A percentile compares a stretch with the other conserved stretches of the same genome.
Conservation (phyloP, 2,113 vertebrate species). For the Cyprinodon tularosa region DNA sequence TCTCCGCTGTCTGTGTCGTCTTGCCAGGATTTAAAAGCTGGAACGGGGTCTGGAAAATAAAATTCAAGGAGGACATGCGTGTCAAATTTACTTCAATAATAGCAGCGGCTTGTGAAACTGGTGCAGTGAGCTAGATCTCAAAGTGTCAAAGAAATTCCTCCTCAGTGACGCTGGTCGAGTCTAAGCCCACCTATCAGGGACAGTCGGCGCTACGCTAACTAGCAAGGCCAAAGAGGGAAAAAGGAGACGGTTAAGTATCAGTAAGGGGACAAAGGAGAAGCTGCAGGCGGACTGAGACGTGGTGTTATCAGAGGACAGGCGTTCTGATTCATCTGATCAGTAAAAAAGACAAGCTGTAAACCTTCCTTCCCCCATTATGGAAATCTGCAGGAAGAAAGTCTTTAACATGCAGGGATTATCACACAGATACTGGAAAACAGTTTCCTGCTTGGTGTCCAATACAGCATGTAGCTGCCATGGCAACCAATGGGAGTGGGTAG, state of each 20-base stretch:
- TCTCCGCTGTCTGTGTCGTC: conserved; percentile 92
- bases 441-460: not conserved
- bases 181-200: conserved; percentile 4
- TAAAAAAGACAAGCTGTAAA: not conserved
- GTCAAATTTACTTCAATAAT: not conserved
- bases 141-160: not conserved
- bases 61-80: conserved; percentile 33
- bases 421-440: not conserved
- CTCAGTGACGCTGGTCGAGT: conserved; percentile 9
- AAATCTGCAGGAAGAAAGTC: not conserved
- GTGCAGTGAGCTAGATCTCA: not conserved
- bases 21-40: conserved; percentile 96
- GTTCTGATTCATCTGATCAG: conserved; percentile 9
- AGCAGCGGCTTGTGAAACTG: not conserved
- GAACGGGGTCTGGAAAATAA: conserved; percentile 87
- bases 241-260: not conserved
- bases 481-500: not conserved
- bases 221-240: conserved; percentile 13
- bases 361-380: not conserved
- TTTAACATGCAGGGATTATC: conserved; percentile 25
- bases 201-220: conserved; percentile 23
- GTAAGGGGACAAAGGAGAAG: conserved; percentile 6
- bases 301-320: conserved; percentile 7
- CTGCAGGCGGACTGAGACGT: not conserved
- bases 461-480: not conserved